Conservation (phyloP, 2,797 vertebrate species). For the Orestias chungarensis region DNA sequence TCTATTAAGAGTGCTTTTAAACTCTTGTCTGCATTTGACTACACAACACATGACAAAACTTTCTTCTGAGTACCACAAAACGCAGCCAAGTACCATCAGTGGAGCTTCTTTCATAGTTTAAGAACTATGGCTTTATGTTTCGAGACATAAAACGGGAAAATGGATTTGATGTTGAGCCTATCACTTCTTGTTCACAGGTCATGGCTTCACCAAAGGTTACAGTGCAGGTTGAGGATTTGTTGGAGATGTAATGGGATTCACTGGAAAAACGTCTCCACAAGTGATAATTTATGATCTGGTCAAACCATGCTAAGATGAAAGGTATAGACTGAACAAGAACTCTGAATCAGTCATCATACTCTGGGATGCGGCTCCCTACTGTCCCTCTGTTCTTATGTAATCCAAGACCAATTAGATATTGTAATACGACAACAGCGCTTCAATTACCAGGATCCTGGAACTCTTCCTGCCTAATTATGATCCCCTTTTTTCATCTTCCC, state of each 20-base stretch:
- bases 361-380: slow-evolving; percentile 30
- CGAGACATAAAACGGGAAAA: not conserved
- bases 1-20: not conserved
- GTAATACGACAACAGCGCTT: slow-evolving; percentile 67
- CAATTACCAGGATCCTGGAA: slow-evolving; percentile 66
- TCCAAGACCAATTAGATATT: slow-evolving; percentile 70
- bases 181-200: not conserved
- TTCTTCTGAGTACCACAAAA: not conserved
- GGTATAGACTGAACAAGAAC: slow-evolving; percentile 25
- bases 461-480: slow-evolving; percentile 72
- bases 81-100: not conserved
- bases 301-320: slow-evolving; percentile 14
- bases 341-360: slow-evolving; percentile 32
- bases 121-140: not conserved
- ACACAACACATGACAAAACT: not conserved
- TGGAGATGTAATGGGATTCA: slow-evolving; percentile 15
- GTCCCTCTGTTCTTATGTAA: slow-evolving; percentile 54
- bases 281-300: slow-evolving; percentile 3
- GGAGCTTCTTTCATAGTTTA: not conserved
- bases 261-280: not conserved
- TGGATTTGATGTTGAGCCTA: not conserved
- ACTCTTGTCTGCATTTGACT: not conserved
- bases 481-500: slow-evolving; percentile 64
- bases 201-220: not conserved
- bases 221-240: not conserved